Evolutionary conservation across 2,797 vertebrate genomes (phyloP).

Genomic region (Clarias laeviceps): DNA sequence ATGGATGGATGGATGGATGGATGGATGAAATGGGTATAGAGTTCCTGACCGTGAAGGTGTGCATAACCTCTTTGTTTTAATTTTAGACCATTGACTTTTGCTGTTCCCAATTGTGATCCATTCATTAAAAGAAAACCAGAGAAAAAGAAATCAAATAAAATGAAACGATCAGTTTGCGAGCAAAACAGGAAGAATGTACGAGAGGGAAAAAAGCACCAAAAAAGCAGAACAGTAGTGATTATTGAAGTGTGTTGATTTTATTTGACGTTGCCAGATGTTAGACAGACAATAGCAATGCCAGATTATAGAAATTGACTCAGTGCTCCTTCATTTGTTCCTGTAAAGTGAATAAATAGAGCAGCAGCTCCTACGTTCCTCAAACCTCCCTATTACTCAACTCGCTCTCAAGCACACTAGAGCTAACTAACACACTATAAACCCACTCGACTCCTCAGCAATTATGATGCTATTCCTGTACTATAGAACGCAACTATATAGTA

Average conservation of each 20-base stretch:
- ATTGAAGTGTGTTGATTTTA: not conserved
- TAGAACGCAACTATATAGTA: not conserved
- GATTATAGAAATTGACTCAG: not conserved
- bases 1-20: not conserved
- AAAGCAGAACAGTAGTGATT: not conserved
- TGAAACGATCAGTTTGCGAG: not conserved
- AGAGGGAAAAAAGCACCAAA: not conserved
- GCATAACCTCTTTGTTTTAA: not conserved
- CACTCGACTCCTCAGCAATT: constrained; percentile 18
- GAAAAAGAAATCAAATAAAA: not conserved
- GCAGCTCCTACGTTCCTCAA: not conserved
- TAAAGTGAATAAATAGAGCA: not conserved
- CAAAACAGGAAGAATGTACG: not conserved
- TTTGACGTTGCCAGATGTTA: not conserved
- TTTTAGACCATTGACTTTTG: not conserved
- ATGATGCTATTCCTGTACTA: constrained; percentile 2
- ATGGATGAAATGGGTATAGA: not conserved
- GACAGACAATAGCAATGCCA: not conserved
- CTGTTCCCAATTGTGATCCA: not conserved
- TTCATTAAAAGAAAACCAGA: not conserved
- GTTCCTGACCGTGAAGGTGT: not conserved
- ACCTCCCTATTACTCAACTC: not conserved
- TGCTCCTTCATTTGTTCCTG: not conserved
- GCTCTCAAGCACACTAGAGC: not conserved
- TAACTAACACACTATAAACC: not conserved